phyloP scores from a whole-genome alignment of 2,797 vertebrate species.

The Sebastes vulpes region DNA sequence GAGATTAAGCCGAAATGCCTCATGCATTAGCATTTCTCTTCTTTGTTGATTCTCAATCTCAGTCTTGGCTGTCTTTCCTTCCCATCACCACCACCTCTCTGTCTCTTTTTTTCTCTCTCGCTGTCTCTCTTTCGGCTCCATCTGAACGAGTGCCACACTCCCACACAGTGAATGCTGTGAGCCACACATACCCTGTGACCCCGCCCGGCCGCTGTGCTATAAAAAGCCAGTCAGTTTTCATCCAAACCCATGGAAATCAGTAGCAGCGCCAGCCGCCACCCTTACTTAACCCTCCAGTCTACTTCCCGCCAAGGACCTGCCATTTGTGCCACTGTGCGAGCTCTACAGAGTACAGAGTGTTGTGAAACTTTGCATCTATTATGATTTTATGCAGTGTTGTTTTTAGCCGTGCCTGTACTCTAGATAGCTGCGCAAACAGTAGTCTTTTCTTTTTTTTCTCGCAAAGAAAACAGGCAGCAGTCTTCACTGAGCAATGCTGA shows the following conservation, averaged over 20 bases:
- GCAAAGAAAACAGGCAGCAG: slow-evolving; percentile 18
- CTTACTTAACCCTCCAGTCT: slow-evolving; percentile 66
- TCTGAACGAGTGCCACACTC: slow-evolving; percentile 65
- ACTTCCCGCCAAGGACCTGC: slow-evolving; percentile 64
- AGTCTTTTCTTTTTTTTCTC: neutral
- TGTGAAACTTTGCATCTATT: slow-evolving; percentile 56
- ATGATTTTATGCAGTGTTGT: slow-evolving; percentile 47
- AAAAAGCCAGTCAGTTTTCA: slow-evolving; percentile 77
- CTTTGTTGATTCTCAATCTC: slow-evolving; percentile 27
- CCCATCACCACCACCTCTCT: slow-evolving; percentile 23
- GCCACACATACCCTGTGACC: slow-evolving; percentile 80
- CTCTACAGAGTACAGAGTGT: slow-evolving; percentile 40
- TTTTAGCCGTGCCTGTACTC: slow-evolving; percentile 41
- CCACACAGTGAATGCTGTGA: slow-evolving; percentile 72
- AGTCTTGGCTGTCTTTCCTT: slow-evolving; percentile 16
- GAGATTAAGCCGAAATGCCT: slow-evolving; percentile 5
- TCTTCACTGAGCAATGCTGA: neutral
- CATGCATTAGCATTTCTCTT: slow-evolving; percentile 27
- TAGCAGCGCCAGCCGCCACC: slow-evolving; percentile 71
- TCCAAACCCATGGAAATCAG: slow-evolving; percentile 79
- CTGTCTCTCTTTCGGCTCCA: slow-evolving; percentile 41
- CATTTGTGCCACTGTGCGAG: slow-evolving; percentile 47
- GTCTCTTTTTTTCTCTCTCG: slow-evolving; percentile 27
- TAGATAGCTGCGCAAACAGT: slow-evolving; percentile 52
- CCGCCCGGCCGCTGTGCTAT: slow-evolving; percentile 75